phyloP scores from a whole-genome alignment of 2,888 invertebrate species.

The Schizotus pectinicornis region DNA sequence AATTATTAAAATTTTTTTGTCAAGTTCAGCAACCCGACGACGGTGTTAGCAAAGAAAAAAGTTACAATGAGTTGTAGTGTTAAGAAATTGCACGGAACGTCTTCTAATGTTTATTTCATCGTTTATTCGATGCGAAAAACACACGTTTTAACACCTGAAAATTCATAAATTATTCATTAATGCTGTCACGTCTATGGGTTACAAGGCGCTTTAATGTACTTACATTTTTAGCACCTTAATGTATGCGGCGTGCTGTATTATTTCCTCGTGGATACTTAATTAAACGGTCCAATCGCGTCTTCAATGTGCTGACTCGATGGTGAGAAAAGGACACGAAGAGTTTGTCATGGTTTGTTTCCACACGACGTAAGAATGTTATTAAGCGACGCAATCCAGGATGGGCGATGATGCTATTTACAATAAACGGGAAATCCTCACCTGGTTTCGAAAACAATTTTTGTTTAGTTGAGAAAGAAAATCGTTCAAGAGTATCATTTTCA shows the following conservation, averaged over 20 bases:
- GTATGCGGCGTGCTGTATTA: conserved; percentile 13
- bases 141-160: conserved; percentile 27
- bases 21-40: no score
- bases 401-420: no score
- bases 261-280: conserved; percentile 1
- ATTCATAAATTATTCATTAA: conserved; percentile 26
- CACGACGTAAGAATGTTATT: neutral
- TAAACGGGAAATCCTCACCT: no score
- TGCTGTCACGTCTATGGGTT: conserved; percentile 8
- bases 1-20: no score
- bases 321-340: neutral
- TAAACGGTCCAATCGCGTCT: neutral
- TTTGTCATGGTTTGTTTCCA: neutral
- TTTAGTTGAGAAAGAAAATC: no score
- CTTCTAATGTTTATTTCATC: conserved; percentile 11
- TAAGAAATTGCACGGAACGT: no score
- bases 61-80: no score
- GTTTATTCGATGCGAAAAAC: conserved; percentile 6
- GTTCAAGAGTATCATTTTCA: no score
- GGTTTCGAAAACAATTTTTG: no score
- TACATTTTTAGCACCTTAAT: conserved; percentile 16
- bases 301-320: neutral
- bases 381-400: no score
- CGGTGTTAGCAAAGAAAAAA: no score
- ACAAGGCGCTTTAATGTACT: conserved; percentile 21